Evolutionary conservation across 2,113 vertebrate species (phyloP).

Genomic region (Ginglymostoma cirratum): DNA sequence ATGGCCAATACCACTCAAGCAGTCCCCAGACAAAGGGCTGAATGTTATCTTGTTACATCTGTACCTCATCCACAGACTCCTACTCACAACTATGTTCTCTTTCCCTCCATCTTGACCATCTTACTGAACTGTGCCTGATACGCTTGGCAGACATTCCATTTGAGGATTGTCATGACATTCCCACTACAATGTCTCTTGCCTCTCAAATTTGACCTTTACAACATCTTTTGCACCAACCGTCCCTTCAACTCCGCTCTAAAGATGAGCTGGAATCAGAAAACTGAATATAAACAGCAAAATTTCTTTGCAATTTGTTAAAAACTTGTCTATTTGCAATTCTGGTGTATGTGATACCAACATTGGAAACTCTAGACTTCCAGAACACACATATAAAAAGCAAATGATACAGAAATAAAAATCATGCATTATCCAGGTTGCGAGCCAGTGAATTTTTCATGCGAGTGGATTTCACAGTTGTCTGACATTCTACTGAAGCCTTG

Average conservation of each 20-base stretch:
- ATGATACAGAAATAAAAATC: not conserved
- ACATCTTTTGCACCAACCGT: not conserved
- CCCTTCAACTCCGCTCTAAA: not conserved
- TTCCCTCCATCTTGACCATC: not conserved
- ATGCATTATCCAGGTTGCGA: not conserved
- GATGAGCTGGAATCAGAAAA: not conserved
- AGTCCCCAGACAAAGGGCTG: not conserved
- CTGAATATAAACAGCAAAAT: not conserved
- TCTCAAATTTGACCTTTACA: not conserved
- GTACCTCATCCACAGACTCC: not conserved
- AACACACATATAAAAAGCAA: not conserved
- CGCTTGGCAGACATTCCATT: not conserved
- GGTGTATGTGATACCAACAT: not conserved
- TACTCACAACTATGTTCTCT: not conserved
- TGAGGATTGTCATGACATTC: not conserved
- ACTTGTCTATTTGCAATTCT: not conserved
- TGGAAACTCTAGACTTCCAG: not conserved
- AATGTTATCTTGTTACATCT: not conserved
- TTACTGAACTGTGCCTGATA: not conserved
- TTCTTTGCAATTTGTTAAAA: not conserved
- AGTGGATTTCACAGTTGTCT: not conserved
- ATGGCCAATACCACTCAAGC: not conserved
- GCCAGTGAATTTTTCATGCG: not conserved
- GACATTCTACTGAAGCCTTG: slow-evolving; percentile 8
- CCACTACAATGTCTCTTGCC: not conserved